These are phyloP conservation scores for Lepus townsendii DNA, from an alignment of 2,797 vertebrate species.

Conservation along the genomic window DNA sequence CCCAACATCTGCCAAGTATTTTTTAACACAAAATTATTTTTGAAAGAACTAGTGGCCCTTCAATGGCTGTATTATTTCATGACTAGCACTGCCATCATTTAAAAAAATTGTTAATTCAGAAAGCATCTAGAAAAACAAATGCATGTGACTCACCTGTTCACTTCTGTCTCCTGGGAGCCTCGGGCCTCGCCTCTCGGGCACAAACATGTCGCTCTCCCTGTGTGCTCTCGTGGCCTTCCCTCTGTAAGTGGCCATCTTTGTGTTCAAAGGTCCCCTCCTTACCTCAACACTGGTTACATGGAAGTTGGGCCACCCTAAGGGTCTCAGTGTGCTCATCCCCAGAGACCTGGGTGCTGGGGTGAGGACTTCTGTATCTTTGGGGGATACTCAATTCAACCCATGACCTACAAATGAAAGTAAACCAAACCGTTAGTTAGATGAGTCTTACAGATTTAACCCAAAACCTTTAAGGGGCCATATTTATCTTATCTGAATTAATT, in stretches of 20 bases:
- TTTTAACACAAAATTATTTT: neutral
- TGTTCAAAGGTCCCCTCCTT: no score
- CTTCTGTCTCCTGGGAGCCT: no score
- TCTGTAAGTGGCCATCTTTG: neutral
- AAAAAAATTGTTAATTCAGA: neutral
- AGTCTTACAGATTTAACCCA: neutral
- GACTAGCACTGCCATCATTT: neutral
- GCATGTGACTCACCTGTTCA: neutral
- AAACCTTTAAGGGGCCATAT: neutral
- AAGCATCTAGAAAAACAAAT: neutral
- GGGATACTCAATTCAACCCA: neutral
- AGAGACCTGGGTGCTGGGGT: neutral
- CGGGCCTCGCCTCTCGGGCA: neutral
- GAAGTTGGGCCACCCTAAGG: no score
- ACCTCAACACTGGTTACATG: neutral
- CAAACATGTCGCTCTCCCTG: neutral
- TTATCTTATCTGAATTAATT: neutral
- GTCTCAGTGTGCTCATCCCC: neutral
- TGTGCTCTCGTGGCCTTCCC: neutral
- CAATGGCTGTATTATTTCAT: neutral
- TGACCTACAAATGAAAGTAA: slow-evolving; percentile 5
- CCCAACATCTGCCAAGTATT: neutral
- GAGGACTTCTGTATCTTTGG: neutral
- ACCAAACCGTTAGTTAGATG: neutral
- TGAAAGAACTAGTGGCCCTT: neutral